Percentiles rank a stretch among this genome's conserved stretches.
These are phyloP conservation scores for Tetrao urogallus DNA, from an alignment of 2,113 vertebrate genomes.

Conservation along the genomic window DNA sequence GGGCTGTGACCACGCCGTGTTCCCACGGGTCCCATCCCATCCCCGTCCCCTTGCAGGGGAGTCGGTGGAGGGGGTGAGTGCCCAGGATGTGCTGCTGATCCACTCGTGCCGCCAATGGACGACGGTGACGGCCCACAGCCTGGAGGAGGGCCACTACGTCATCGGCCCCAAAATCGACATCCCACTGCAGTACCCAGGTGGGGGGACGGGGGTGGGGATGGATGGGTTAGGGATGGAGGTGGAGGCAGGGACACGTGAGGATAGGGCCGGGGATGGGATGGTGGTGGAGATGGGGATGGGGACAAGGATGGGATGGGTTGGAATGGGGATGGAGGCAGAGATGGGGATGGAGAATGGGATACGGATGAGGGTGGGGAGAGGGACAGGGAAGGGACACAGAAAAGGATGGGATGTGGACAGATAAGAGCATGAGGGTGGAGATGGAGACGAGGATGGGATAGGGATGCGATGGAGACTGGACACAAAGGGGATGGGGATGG, in stretches of 20 bases:
- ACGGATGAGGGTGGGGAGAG: no score
- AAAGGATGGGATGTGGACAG: background rate
- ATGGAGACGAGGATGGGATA: fast-evolving
- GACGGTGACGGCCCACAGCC: constrained; percentile 94
- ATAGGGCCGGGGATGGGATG: background rate
- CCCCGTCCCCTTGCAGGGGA: no score
- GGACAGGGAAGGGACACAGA: background rate
- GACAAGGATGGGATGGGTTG: background rate
- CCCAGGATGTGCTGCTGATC: constrained; percentile 91
- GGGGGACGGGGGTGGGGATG: background rate
- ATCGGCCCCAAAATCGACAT: constrained; percentile 98
- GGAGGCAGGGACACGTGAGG: background rate
- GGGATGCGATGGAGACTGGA: background rate
- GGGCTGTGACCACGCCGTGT: no score
- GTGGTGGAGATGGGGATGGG: background rate
- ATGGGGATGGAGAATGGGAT: no score
- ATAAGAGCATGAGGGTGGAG: background rate
- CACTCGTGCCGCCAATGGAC: constrained; percentile 98
- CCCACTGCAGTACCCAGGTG: constrained; percentile 96
- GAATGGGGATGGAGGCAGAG: background rate
- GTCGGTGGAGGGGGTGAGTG: constrained; percentile 60
- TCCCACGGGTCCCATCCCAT: no score
- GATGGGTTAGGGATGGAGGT: no score
- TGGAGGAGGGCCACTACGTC: constrained; percentile 97
- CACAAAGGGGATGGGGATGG: no score